A percentile compares a stretch with the other conserved stretches of the same genome.
These are phyloP conservation scores for Pogonomyrmex barbatus DNA, from an alignment of 1,140 invertebrate genomes.

Conservation along the genomic window DNA sequence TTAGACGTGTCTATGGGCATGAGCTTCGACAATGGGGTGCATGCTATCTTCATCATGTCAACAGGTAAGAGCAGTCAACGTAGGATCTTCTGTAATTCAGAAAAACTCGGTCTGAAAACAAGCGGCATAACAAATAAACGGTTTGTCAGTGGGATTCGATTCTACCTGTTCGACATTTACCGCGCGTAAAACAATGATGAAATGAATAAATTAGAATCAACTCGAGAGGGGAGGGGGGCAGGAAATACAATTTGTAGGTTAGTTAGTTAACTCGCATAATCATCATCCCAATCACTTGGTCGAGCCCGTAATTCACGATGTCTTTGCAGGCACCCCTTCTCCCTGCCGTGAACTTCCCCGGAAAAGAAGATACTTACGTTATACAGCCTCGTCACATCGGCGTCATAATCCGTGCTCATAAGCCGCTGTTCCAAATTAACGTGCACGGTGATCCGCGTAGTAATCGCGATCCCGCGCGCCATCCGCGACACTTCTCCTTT, in stretches of 20 bases:
- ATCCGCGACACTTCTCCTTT: neutral
- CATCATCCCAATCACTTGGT: neutral
- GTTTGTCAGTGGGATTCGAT: too few species aligned
- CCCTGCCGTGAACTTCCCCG: neutral
- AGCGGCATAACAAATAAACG: neutral
- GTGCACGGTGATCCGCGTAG: neutral
- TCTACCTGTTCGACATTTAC: neutral
- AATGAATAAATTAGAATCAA: neutral
- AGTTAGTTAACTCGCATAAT: conserved; percentile 6
- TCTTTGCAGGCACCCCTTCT: neutral
- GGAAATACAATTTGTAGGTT: conserved; percentile 22
- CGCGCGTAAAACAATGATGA: neutral
- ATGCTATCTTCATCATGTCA: conserved; percentile 74
- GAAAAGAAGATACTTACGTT: conserved; percentile 2
- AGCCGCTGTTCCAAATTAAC: neutral
- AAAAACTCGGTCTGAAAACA: neutral
- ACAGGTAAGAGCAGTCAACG: neutral
- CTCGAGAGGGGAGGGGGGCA: too few species aligned
- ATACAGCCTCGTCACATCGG: neutral
- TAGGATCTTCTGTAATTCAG: conserved; percentile 1
- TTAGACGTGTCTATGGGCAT: conserved; percentile 60
- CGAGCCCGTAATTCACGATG: neutral
- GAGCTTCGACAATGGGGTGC: conserved; percentile 72
- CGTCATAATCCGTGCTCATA: neutral
- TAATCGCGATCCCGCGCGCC: neutral